These are phyloP conservation scores for Bubo scandiacus DNA, from an alignment of 2,113 vertebrate genomes.

Conservation along the genomic window DNA sequence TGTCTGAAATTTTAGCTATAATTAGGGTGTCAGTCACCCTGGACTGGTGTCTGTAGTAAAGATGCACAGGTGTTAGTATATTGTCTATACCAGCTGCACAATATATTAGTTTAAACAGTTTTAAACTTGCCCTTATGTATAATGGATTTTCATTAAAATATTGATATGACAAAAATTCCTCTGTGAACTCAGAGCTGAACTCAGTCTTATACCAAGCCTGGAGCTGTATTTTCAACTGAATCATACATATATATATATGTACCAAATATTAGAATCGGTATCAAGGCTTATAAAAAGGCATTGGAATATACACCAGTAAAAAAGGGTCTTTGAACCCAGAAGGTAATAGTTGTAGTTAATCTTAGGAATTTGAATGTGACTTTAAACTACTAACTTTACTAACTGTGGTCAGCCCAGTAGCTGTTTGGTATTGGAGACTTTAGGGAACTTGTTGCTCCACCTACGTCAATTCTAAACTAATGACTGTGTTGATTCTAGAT, in stretches of 20 bases:
- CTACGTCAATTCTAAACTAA: no score
- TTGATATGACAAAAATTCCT: background rate
- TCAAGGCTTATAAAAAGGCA: background rate
- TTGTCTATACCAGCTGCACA: background rate
- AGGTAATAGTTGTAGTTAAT: no score
- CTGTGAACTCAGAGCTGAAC: background rate
- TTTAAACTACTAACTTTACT: no score
- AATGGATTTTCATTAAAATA: background rate
- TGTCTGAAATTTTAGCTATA: background rate
- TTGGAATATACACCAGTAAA: background rate
- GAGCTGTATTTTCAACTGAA: background rate
- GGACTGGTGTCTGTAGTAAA: background rate
- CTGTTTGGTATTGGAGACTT: no score
- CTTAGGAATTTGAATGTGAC: no score
- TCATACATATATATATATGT: background rate
- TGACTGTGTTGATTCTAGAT: no score
- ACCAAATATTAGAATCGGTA: background rate
- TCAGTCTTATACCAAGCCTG: background rate
- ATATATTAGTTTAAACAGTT: background rate
- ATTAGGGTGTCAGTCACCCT: background rate
- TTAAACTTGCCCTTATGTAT: background rate
- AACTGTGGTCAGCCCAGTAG: no score
- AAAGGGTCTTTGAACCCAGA: background rate
- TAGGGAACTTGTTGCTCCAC: no score
- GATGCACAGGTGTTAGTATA: background rate